Conservation (phyloP, 2,888 invertebrate species). For the Deroplatys truncata region DNA sequence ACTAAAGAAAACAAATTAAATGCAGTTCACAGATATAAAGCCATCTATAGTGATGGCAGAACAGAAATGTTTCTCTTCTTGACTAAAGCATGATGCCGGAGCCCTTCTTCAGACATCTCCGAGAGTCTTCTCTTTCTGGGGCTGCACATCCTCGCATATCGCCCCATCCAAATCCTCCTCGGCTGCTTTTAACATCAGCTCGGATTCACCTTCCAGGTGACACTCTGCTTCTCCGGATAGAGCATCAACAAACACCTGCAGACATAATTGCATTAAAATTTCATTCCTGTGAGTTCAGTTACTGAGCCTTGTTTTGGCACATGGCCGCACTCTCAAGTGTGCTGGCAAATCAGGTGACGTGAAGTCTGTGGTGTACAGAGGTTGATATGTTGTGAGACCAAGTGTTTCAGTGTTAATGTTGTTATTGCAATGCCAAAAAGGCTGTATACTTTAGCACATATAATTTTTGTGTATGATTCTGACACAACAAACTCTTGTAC, state of each 20-base stretch:
- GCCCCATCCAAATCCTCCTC: neutral
- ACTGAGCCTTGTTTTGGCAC: too few relatives aligned
- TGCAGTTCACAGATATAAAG: neutral
- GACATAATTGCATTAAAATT: neutral
- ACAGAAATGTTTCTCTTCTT: neutral
- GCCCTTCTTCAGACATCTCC: neutral
- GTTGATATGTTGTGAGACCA: too few relatives aligned
- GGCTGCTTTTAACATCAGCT: constrained; percentile 23
- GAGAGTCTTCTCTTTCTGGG: neutral
- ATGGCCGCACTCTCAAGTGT: too few relatives aligned
- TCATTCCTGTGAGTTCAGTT: too few relatives aligned
- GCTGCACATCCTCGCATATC: neutral
- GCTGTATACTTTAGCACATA: too few relatives aligned
- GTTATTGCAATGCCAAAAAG: too few relatives aligned
- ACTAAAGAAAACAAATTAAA: neutral
- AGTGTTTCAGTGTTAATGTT: too few relatives aligned
- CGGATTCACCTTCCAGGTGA: constrained; percentile 34
- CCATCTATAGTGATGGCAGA: neutral
- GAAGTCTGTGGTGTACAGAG: too few relatives aligned
- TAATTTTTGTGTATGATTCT: too few relatives aligned
- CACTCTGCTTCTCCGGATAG: constrained; percentile 38
- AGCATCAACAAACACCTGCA: constrained; percentile 44
- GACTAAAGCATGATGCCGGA: neutral
- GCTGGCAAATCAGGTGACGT: too few relatives aligned
- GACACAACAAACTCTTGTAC: too few relatives aligned